Evolutionary conservation across 2,888 invertebrate genomes (phyloP), one percentile per base, ranked within the genome.

Genomic region (Oligia fasciuncula): DNA sequence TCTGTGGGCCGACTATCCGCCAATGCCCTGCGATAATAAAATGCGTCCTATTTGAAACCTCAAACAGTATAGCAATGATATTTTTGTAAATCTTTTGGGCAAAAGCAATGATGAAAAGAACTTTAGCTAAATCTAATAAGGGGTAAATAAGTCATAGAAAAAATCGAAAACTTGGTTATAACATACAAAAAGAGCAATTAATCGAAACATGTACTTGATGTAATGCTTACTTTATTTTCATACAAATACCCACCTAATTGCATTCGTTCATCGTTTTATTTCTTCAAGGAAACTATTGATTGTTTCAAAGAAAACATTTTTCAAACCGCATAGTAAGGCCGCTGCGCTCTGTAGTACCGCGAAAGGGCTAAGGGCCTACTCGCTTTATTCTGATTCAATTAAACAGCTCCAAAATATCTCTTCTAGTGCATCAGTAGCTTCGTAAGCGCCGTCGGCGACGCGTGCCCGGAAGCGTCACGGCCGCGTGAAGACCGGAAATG

Each of bases 401-500:
- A 76, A 80, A 57, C 67, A 77, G 13, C 63, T 70, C 51, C 72
- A 77, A 84, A 85, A 85, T 85, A 79, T 91, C 92, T 70, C 90
- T 92, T 96, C 95, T 89, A 95, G 95, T 86, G 80, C 46, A 82
- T 85, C 79, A 93, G 93, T 89, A 92, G 93, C 94, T 85, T 80
- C 83, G 93, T 85, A 87, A 89, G 91, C 93, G 92, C 91, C 95
- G 94, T 93, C 94, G 94, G 94, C 95, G 96, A 95, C 96, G 96
- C 95, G 95, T 94, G 96, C 92, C 96, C 96, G 97, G 97, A 96
- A 96, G 96, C 96, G 96, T 96, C 96, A 97, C 96, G 96, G 96
- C 96, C 96, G 96, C 96, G 96, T 97, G 97, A 97, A 97, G 96
- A 96, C 97, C 96, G 97, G 97, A 96, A 96, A 97, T 97, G 97